Evolutionary conservation across 2,797 vertebrate species (phyloP).

Genomic region (Psittacula echo): DNA sequence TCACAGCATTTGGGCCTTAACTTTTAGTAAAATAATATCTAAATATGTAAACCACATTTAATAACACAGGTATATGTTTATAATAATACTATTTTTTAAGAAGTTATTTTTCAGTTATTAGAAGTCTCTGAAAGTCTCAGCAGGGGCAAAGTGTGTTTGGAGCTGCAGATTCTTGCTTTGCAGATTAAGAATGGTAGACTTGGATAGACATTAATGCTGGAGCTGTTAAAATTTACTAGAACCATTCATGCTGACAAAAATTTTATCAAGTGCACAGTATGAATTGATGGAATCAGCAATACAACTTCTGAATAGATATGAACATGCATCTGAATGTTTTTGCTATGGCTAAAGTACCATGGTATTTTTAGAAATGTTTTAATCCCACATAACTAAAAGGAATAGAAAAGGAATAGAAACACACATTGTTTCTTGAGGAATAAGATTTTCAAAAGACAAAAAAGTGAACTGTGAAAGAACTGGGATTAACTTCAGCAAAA

Average conservation of each 20-base stretch:
- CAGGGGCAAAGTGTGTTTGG: neutral
- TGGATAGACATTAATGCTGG: neutral
- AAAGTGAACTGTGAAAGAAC: neutral
- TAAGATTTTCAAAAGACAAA: neutral
- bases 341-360: neutral
- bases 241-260: neutral
- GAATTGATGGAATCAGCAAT: neutral
- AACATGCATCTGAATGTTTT: neutral
- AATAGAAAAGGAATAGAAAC: neutral
- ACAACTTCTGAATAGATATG: neutral
- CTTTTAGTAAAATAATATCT: neutral
- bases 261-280: neutral
- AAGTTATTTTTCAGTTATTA: neutral
- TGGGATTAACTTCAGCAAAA: neutral
- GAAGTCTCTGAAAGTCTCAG: neutral
- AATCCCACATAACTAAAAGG: neutral
- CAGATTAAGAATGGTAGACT: neutral
- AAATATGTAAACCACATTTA: neutral
- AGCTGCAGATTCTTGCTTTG: neutral
- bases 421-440: neutral
- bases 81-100: neutral
- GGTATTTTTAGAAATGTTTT: conserved; percentile 1
- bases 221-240: neutral
- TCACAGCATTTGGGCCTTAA: neutral
- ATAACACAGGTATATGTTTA: neutral